Conservation (phyloP, 1,140 invertebrate species). For the Drosophila mojavensis region DNA sequence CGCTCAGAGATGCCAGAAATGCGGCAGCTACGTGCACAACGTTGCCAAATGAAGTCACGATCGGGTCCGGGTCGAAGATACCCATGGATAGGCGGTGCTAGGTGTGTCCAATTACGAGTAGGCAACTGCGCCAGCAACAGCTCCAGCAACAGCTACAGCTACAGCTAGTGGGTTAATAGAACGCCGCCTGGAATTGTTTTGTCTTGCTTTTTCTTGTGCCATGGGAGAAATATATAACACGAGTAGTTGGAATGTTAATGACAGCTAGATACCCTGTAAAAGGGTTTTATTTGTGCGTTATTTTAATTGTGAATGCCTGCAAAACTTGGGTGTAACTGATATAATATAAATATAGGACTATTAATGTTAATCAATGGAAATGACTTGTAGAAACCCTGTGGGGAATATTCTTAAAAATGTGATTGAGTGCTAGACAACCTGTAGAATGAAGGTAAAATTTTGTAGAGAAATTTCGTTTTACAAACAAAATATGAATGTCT, state of each 20-base stretch:
- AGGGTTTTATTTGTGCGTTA: neutral
- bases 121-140: slow-evolving; percentile 29
- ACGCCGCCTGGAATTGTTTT: slow-evolving; percentile 32
- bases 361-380: no score
- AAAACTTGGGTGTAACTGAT: neutral
- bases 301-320: neutral
- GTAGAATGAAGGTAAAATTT: no score
- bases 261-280: slow-evolving; percentile 18
- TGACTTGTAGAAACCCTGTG: no score
- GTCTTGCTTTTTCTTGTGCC: neutral
- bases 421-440: no score
- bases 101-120: slow-evolving; percentile 52
- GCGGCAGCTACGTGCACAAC: slow-evolving; percentile 54
- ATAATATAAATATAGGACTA: no score
- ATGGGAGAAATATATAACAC: slow-evolving; percentile 2
- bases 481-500: no score
- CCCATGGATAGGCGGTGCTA: slow-evolving; percentile 28
- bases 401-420: no score
- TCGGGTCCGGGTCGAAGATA: slow-evolving; percentile 31
- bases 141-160: slow-evolving; percentile 13
- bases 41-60: slow-evolving; percentile 66
- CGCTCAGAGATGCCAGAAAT: slow-evolving; percentile 57
- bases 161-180: slow-evolving; percentile 71
- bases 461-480: no score
- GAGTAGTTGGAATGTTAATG: neutral